These are phyloP conservation scores for Octonoba sinensis DNA, from an alignment of 2,888 invertebrate species.

Conservation along the genomic window DNA sequence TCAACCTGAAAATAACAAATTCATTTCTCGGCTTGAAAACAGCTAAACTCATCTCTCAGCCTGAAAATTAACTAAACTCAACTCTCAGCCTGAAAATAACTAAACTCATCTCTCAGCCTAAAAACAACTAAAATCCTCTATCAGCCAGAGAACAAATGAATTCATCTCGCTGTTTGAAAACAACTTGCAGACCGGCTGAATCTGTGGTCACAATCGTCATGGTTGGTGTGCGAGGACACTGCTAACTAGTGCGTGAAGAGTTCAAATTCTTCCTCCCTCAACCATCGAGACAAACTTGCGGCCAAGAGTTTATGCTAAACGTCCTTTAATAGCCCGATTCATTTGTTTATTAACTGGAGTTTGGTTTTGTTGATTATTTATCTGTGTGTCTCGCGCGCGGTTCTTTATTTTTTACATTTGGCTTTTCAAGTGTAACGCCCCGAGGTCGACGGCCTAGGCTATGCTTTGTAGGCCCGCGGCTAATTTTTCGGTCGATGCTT, in stretches of 20 bases:
- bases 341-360: conserved; percentile 34
- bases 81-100: too few species aligned
- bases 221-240: conserved; percentile 20
- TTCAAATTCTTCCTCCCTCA: conserved; percentile 46
- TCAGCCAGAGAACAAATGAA: too few species aligned
- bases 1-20: too few species aligned
- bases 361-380: conserved; percentile 20
- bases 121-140: too few species aligned
- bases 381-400: conserved; percentile 6
- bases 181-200: background rate
- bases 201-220: conserved; percentile 31
- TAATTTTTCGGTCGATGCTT: background rate
- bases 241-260: conserved; percentile 54
- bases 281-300: conserved; percentile 18
- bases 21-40: too few species aligned
- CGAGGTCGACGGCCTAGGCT: conserved; percentile 40
- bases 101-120: too few species aligned
- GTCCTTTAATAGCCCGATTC: conserved; percentile 26
- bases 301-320: conserved; percentile 44
- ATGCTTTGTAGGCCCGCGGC: conserved; percentile 12
- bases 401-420: conserved; percentile 2
- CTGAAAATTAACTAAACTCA: too few species aligned
- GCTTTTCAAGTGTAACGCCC: conserved; percentile 38
- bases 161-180: too few species aligned
- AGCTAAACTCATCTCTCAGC: too few species aligned